Conservation (phyloP, 2,113 vertebrate species). For the Podilymbus podiceps region DNA sequence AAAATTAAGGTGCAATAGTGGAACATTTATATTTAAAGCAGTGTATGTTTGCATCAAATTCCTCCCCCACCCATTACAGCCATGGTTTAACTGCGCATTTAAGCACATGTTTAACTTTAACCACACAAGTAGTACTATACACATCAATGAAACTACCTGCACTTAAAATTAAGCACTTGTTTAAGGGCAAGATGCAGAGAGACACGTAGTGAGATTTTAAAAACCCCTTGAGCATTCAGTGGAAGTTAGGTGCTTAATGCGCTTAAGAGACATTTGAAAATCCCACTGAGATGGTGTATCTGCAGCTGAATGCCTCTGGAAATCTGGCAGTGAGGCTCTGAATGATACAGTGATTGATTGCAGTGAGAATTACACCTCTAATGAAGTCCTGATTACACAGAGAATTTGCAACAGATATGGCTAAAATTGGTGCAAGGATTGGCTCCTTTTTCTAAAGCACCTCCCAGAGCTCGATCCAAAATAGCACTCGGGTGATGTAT, state of each 20-base stretch:
- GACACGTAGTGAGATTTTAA: conserved; percentile 39
- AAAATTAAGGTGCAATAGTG: background rate
- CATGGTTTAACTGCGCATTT: background rate
- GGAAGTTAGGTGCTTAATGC: conserved; percentile 54
- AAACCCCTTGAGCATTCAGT: conserved; percentile 55
- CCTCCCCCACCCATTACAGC: background rate
- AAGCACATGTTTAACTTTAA: conserved; percentile 45
- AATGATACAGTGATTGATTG: conserved; percentile 29
- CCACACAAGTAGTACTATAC: conserved; percentile 3
- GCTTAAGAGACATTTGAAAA: conserved; percentile 56
- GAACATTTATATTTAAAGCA: background rate
- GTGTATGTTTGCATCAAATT: background rate
- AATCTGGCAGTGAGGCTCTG: conserved; percentile 11
- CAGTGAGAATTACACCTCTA: conserved; percentile 31
- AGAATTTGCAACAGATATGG: conserved; percentile 8
- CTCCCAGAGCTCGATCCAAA: background rate
- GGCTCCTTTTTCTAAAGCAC: background rate
- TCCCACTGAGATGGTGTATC: conserved; percentile 26
- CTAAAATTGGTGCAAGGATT: background rate
- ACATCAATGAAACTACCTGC: conserved; percentile 50
- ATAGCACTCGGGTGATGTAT: background rate
- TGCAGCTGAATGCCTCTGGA: conserved; percentile 44
- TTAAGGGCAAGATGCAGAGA: conserved; percentile 56
- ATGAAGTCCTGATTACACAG: conserved; percentile 7
- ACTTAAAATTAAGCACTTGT: conserved; percentile 68